Evolutionary conservation across 1,140 invertebrate species (phyloP).

Genomic region (Drusus annulatus): DNA sequence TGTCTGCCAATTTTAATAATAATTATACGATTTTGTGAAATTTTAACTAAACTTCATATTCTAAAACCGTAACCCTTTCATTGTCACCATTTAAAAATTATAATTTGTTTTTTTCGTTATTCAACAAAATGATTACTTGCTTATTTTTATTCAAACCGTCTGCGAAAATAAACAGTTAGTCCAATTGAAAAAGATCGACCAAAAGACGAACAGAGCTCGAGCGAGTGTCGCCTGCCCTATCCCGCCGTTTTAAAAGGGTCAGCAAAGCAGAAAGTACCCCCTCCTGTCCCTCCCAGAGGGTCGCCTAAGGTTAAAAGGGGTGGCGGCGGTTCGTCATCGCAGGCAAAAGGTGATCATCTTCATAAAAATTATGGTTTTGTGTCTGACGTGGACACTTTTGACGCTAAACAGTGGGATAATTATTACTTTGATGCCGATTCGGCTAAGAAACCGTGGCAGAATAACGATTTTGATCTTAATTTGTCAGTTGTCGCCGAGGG

Average conservation of each 20-base stretch:
- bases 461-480: not conserved
- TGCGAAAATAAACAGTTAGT: conserved; percentile 33
- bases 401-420: too few species aligned
- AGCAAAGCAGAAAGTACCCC: conserved; percentile 80
- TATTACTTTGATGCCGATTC: too few species aligned
- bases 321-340: conserved; percentile 64
- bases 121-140: too few species aligned
- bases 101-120: too few species aligned
- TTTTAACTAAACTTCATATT: not conserved
- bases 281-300: conserved; percentile 86
- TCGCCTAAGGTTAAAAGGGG: conserved; percentile 76
- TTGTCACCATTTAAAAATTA: not conserved
- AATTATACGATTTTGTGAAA: conserved; percentile 13
- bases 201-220: conserved; percentile 38
- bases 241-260: conserved; percentile 83
- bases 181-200: conserved; percentile 47
- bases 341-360: conserved; percentile 66
- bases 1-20: conserved; percentile 27
- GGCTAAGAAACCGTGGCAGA: not conserved
- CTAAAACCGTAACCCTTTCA: not conserved
- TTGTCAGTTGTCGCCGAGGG: not conserved
- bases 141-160: too few species aligned
- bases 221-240: conserved; percentile 67
- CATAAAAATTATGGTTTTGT: not conserved
- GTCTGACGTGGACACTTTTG: too few species aligned